Conservation (phyloP, 1,140 invertebrate genomes). For the Probaryconus sp. region DNA sequence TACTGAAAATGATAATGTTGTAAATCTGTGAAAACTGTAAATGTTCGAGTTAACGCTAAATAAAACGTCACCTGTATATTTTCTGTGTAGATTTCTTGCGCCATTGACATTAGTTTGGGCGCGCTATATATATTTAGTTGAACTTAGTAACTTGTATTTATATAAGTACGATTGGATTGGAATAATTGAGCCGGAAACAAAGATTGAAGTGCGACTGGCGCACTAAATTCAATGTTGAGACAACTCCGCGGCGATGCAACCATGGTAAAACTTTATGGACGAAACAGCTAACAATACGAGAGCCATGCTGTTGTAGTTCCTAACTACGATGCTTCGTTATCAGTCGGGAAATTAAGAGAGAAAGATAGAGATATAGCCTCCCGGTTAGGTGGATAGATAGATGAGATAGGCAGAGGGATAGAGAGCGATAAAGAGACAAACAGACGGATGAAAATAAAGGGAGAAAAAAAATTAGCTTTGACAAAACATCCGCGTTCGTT, state of each 20-base stretch:
- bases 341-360: constrained; percentile 22
- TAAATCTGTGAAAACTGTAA: too few species aligned
- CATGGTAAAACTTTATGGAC: constrained; percentile 59
- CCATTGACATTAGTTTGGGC: constrained; percentile 30
- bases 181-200: constrained; percentile 63
- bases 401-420: constrained; percentile 15
- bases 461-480: constrained; percentile 17
- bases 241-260: constrained; percentile 53
- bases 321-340: constrained; percentile 59
- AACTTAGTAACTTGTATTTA: constrained; percentile 56
- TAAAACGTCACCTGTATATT: too few species aligned
- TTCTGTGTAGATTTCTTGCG: too few species aligned
- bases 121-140: constrained; percentile 28
- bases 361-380: neutral
- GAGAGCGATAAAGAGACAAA: constrained; percentile 11
- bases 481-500: constrained; percentile 2
- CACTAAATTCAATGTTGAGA: constrained; percentile 57
- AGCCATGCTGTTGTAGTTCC: constrained; percentile 46
- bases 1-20: too few species aligned
- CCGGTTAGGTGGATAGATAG: too few species aligned
- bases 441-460: too few species aligned
- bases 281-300: constrained; percentile 55
- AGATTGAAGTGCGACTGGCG: constrained; percentile 54
- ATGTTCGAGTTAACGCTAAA: too few species aligned
- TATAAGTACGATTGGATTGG: constrained; percentile 61